Evolutionary conservation across 2,888 invertebrate genomes (phyloP), one percentile per base, ranked within the genome.

Genomic region (Lepidonotus clava): DNA sequence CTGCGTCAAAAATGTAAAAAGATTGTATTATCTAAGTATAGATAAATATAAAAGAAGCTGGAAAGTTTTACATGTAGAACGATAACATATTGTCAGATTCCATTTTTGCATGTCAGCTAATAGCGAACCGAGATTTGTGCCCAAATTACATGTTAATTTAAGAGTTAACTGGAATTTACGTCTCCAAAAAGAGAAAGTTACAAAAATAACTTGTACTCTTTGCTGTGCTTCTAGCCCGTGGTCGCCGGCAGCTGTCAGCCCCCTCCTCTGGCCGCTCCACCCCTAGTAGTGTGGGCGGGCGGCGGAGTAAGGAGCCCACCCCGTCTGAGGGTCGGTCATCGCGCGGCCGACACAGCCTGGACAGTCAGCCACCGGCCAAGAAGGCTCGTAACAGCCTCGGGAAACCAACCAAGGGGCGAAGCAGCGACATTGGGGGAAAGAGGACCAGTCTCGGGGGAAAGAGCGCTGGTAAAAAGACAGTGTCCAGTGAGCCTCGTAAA

Each of bases 181-280:
- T n/a, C n/a, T n/a, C n/a, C n/a, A n/a, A n/a, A n/a, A n/a, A n/a
- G n/a, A n/a, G n/a, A n/a, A n/a, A n/a, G n/a, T n/a, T n/a, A n/a
- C n/a, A n/a, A n/a, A n/a, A n/a, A n/a, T n/a, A n/a, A n/a, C n/a
- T n/a, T n/a, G n/a, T n/a, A n/a, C n/a, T n/a, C n/a, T n/a, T n/a
- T n/a, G n/a, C n/a, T n/a, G n/a, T n/a, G n/a, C n/a, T 51, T 51
- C 21, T 21, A 51, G 51, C 14, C 21, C 51, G 51, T 34, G 76
- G 36, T 1, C 8, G 80, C 4, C 6, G 80, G n/a, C 41, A 46
- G 14, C 46, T 46, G 2, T 41, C 67, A 18, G 85, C 46, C 41
- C 51, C 66, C 14, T 76, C 86, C 51, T 86, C 86, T 0, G 86
- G 86, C 18, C 41, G 86, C 6, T 86, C 86, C 34, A 86, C 86